Percentiles rank a stretch among this genome's conserved stretches.
phyloP scores from a whole-genome alignment of 2,113 vertebrate species.

The Gallinago media region DNA sequence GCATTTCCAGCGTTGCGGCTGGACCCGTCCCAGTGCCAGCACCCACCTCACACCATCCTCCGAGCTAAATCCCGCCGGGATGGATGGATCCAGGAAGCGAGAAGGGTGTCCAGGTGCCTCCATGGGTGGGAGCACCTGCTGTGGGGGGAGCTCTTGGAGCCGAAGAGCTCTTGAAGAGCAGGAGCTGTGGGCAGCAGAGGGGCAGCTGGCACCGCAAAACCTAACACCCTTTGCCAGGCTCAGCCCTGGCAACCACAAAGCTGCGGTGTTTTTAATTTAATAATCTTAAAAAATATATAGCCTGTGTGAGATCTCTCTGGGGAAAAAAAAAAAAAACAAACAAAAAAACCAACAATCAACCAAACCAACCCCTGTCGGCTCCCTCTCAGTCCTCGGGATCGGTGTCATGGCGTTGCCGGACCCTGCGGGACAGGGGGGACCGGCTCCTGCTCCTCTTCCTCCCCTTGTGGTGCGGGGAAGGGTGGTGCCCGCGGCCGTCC shows the following conservation, averaged over 20 bases:
- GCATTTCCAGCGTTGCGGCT: not conserved
- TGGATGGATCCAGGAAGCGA: not conserved
- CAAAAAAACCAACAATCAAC: too few relatives aligned
- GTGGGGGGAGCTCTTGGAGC: not conserved
- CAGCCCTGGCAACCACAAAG: fast-evolving
- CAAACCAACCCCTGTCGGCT: fast-evolving
- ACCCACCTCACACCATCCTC: not conserved
- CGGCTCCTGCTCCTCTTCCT: constrained; percentile 40
- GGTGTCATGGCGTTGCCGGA: constrained; percentile 79
- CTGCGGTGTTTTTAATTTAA: not conserved
- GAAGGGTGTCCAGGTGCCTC: fast-evolving
- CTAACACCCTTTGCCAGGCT: not conserved
- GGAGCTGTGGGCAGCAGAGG: not conserved
- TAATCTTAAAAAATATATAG: not conserved
- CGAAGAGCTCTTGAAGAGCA: too few relatives aligned
- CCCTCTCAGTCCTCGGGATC: constrained; percentile 44
- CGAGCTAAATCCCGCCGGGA: fast-evolving
- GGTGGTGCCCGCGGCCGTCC: constrained; percentile 22
- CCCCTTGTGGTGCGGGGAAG: not conserved
- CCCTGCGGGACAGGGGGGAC: constrained; percentile 56
- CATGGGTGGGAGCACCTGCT: too few relatives aligned
- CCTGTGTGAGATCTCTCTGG: not conserved
- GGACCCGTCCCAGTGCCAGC: not conserved
- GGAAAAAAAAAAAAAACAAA: too few relatives aligned
- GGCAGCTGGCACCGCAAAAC: not conserved